phyloP scores from a whole-genome alignment of 2,113 vertebrate genomes.

The Hiodon tergisus region DNA sequence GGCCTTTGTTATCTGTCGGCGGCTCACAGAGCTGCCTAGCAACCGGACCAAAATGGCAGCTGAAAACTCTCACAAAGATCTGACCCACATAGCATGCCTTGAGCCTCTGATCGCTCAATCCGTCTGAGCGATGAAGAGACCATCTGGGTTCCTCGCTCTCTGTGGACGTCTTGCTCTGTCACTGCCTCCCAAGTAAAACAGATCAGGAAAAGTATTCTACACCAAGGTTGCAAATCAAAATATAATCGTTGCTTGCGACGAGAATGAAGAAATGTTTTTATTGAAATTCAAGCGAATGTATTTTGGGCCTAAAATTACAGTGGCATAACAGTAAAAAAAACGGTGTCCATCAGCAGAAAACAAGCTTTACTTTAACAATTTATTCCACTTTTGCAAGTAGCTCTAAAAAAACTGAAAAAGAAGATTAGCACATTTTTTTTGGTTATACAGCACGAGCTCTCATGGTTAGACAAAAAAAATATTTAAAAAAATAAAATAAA shows the following conservation, averaged over 20 bases:
- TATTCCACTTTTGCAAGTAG: not conserved
- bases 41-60: slow-evolving; percentile 70
- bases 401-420: too few species aligned
- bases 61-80: slow-evolving; percentile 60
- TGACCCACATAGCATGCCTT: slow-evolving; percentile 67
- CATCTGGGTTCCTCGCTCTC: slow-evolving; percentile 29
- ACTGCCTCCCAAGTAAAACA: not conserved
- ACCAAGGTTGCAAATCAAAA: not conserved
- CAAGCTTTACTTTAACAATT: not conserved
- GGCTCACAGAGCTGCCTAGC: slow-evolving; percentile 67
- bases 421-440: too few species aligned
- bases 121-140: slow-evolving; percentile 60
- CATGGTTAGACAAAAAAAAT: too few species aligned
- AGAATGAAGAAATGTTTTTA: too few species aligned
- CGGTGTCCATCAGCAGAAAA: not conserved
- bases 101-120: slow-evolving; percentile 62
- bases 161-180: not conserved
- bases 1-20: slow-evolving; percentile 66
- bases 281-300: too few species aligned
- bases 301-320: too few species aligned
- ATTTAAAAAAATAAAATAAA: too few species aligned
- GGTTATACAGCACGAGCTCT: too few species aligned
- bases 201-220: not conserved
- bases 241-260: not conserved
- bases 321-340: too few species aligned